Base-by-base conservation (phyloP, 2,113 vertebrate genomes). In the Cynoglossus semilaevis region DNA sequence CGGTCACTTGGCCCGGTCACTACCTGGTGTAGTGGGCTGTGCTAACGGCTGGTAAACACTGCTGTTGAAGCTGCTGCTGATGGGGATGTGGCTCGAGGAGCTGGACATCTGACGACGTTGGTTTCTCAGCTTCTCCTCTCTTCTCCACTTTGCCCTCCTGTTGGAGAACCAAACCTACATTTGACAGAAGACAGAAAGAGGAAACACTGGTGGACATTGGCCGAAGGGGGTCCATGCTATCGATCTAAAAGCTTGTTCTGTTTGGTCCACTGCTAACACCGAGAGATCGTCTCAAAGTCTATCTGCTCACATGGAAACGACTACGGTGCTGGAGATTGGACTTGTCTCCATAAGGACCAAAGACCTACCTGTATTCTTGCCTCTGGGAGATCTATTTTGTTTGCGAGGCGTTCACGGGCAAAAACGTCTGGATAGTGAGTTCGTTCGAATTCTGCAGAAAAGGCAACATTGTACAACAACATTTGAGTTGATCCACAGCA, bases 361-460 rank as follows among this genome's bases (percentile, higher is more conserved):
- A 5, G 16, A 34, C 34, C 8, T 90, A 99, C 97, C 95, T 99
- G 97, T 95, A 99, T 99, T 90, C 97, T 94, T 56, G 97, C 97
- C 88, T 99, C 97, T 59, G 96, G 97, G 57, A 99, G 92, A 86
- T 99, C 96, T 84, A 99, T 99, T 94, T 99, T 99, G 86, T 96
- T 95, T 55, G 97, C 97, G 81, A 99, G 93, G 87, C 97, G 94
- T 87, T 99, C 97, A 71, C 97, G 89, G 51, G 97, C 97, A 85
- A 99, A 99, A 51, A 99, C 96, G 84, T 99, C 97, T 1, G 97
- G 97, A 67, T 99, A 99, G 79, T 99, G 97, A 78, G 96, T 99
- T 86, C 97, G 93, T 88, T 99, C 97, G 88, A 99, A 99, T 85
- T 99, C 97, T 99, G 88, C n/a, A 79, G 82, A 56, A 17, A 84